Percentiles rank a stretch among this genome's conserved stretches.
Evolutionary conservation across 2,797 vertebrate genomes (phyloP).

Genomic region (Coccyzus lansbergi): DNA sequence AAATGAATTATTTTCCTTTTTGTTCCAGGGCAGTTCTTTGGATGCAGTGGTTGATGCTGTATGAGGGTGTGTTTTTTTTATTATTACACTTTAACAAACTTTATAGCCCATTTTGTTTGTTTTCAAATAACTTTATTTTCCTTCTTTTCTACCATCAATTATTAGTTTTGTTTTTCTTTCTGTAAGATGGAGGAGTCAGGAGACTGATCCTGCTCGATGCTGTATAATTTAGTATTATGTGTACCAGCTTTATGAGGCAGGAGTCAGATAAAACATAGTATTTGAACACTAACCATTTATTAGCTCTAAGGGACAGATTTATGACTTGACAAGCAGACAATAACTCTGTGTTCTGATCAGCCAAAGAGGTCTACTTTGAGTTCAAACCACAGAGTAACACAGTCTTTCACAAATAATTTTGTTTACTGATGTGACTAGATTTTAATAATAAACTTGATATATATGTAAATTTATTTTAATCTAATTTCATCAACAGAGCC

Average conservation of each 20-base stretch:
- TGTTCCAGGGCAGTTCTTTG: conserved; percentile 29
- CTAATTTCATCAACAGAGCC: conserved; percentile 77
- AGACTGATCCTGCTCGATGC: conserved; percentile 71
- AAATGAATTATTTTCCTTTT: conserved; percentile 65
- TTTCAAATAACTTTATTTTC: conserved; percentile 80
- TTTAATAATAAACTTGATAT: conserved; percentile 83
- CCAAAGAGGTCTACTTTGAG: conserved; percentile 70
- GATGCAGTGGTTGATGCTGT: background rate
- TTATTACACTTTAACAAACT: conserved; percentile 80
- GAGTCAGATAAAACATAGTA: conserved; percentile 74
- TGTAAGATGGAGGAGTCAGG: conserved; percentile 56
- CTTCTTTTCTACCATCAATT: conserved; percentile 74
- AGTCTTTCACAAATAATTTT: conserved; percentile 74
- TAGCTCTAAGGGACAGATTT: conserved; percentile 77
- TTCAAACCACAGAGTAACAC: conserved; percentile 51
- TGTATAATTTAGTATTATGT: conserved; percentile 75
- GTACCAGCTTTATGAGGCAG: conserved; percentile 68
- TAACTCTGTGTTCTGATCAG: conserved; percentile 78
- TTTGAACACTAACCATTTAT: conserved; percentile 76
- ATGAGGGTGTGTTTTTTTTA: conserved; percentile 61
- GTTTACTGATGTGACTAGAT: conserved; percentile 76
- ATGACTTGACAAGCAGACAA: conserved; percentile 75
- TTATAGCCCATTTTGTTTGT: conserved; percentile 81
- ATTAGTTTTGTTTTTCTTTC: conserved; percentile 59
- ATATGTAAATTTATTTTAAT: conserved; percentile 84